Percentiles rank a stretch among this genome's conserved stretches.
Conservation (phyloP, 2,888 invertebrate genomes). For the Entomobrya multifasciata region DNA sequence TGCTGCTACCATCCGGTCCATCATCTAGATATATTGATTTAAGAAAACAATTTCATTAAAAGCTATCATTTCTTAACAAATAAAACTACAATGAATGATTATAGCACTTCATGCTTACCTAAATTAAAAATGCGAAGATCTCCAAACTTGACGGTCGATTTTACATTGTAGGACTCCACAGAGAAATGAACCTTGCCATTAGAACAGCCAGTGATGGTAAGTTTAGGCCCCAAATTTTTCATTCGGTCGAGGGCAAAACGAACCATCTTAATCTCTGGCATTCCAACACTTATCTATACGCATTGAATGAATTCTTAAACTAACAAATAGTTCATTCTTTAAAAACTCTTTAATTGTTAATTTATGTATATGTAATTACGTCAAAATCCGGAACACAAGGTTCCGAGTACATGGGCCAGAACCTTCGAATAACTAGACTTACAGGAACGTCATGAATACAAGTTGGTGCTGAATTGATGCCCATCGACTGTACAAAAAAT, state of each 20-base stretch:
- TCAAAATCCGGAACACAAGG: conserved; percentile 88
- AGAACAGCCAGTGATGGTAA: conserved; percentile 88
- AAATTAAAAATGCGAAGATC: conserved; percentile 82
- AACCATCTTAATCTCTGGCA: conserved; percentile 89
- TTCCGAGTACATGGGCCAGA: conserved; percentile 89
- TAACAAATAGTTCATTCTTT: too few relatives aligned
- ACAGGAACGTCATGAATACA: conserved; percentile 93
- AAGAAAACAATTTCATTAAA: background rate
- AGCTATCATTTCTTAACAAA: background rate
- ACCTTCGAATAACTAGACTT: conserved; percentile 87
- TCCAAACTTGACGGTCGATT: conserved; percentile 90
- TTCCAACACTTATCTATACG: conserved; percentile 87
- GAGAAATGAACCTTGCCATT: conserved; percentile 87
- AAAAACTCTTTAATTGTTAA: too few relatives aligned
- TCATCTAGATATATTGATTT: too few relatives aligned
- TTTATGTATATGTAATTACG: too few relatives aligned
- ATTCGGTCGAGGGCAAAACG: conserved; percentile 91
- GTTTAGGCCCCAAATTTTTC: conserved; percentile 88
- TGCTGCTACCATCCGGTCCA: conserved; percentile 41
- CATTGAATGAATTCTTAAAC: background rate
- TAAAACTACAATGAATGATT: too few relatives aligned
- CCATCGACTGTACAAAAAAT: conserved; percentile 62
- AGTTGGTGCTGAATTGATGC: conserved; percentile 83
- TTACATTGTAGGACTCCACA: conserved; percentile 90
- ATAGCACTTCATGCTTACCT: conserved; percentile 38